Percentiles rank a stretch among this genome's conserved stretches.
phyloP scores from a whole-genome alignment of 2,113 vertebrate species.

The human (Homo sapiens) region DNA sequence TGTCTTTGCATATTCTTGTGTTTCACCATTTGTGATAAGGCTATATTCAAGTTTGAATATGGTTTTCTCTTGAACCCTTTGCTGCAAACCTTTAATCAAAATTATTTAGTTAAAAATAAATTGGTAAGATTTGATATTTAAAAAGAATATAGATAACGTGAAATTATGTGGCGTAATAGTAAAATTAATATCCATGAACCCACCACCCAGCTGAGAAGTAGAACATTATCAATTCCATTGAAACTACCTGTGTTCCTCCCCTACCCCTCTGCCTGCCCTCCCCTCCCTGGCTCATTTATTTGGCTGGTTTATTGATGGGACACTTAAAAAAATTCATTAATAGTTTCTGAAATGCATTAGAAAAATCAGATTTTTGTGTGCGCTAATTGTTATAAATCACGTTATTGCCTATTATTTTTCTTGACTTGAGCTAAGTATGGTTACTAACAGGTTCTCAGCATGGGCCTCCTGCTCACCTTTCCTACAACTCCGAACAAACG shows the following conservation, averaged over 20 bases:
- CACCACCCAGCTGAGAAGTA: conserved; percentile 16
- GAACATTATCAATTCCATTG: not conserved
- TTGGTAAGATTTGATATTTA: conserved; percentile 7
- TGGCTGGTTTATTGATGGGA: conserved; percentile 8
- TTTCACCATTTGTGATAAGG: conserved; percentile 27
- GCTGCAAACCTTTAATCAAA: not conserved
- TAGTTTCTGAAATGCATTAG: conserved; percentile 52
- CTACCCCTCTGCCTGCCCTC: not conserved
- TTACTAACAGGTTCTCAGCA: conserved; percentile 62
- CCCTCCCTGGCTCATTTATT: conserved; percentile 3
- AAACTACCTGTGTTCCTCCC: not conserved
- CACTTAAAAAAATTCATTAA: not conserved
- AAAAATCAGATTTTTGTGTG: not conserved
- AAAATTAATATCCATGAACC: conserved; percentile 30
- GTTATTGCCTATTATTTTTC: conserved; percentile 58
- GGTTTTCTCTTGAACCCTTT: conserved; percentile 45
- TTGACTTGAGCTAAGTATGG: conserved; percentile 63
- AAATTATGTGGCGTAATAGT: conserved; percentile 15
- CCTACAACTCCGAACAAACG: conserved; percentile 49
- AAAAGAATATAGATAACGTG: not conserved
- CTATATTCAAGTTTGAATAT: conserved; percentile 31
- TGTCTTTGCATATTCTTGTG: conserved; percentile 38
- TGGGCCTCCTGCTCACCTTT: conserved; percentile 58
- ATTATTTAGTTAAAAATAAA: conserved; percentile 40
- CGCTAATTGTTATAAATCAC: conserved; percentile 37